Evolutionary conservation across 2,113 vertebrate genomes (phyloP), one percentile per base, ranked within the genome.

Genomic region (Xenopus borealis): DNA sequence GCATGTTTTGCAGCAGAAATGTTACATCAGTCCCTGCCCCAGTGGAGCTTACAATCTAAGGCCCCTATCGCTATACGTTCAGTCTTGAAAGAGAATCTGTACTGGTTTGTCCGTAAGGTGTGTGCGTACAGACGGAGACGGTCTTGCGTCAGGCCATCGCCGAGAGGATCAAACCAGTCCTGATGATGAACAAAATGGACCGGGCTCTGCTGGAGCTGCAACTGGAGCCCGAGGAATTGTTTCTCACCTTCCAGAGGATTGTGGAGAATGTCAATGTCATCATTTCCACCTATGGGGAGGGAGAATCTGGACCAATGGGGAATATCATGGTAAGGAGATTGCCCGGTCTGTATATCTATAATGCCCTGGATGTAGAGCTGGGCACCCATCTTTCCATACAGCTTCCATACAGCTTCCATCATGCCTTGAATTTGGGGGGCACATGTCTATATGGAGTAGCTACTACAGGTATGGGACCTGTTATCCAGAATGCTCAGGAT

Each of bases 181-280:
- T 99, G 79, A 99, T 98, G 97, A 98, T 99, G 95, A 98, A 98
- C 85, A 98, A 99, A 84, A 99, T 99, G 96, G 96, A 98, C 88
- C 89, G 95, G 2, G 96, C 96, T 0, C 85, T 98, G 83, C 82
- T 99, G 30, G 96, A 99, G 86, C 86, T 98, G 86, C 97, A 98
- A 87, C 89, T 98, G 81, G 89, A 92, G 1, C 89, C 95, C 0
- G 96, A 98, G 68, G 94, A 95, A 69, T 91, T 99, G 12, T 99
- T 93, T 87, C 93, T 95, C 83, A 97, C 95, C 14, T 99, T 98
- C 91, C 97, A 98, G 90, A 93, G 95, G 79, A 98, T 99, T 0
- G 93, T 98, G 83, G 96, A 99, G 82, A 94, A 93, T 0, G 94
- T 98, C 74, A 99, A 99, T 0, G 95, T 98, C 67, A 99, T 98